These are phyloP conservation scores for Philaenus spumarius DNA, from an alignment of 1,140 invertebrate genomes.

Conservation along the genomic window DNA sequence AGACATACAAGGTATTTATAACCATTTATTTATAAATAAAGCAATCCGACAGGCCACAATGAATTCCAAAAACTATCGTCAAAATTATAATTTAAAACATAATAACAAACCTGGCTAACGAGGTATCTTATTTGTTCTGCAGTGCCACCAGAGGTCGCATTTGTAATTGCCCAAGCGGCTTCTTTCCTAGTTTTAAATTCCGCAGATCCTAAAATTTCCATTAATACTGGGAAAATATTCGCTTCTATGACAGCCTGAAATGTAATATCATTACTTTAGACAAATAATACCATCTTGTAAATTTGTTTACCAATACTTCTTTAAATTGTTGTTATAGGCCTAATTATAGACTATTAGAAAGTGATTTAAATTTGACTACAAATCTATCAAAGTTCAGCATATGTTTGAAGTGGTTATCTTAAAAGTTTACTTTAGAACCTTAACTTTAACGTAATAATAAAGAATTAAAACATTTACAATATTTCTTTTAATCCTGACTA, in stretches of 20 bases:
- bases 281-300: neutral
- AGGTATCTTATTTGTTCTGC: slow-evolving; percentile 83
- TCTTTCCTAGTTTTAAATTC: slow-evolving; percentile 98
- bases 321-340: neutral
- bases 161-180: slow-evolving; percentile 97
- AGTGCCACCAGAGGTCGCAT: slow-evolving; percentile 92
- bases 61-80: too few species aligned
- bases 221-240: slow-evolving; percentile 88
- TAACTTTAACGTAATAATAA: too few species aligned
- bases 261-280: neutral
- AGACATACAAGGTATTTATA: too few species aligned
- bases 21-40: too few species aligned
- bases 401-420: too few species aligned
- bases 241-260: slow-evolving; percentile 87
- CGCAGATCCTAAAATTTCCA: slow-evolving; percentile 83
- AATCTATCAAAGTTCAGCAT: too few species aligned
- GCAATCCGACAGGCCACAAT: too few species aligned
- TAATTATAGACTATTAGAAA: neutral
- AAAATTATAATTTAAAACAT: too few species aligned
- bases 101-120: slow-evolving; percentile 33
- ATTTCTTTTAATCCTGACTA: too few species aligned
- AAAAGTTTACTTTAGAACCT: too few species aligned
- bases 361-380: too few species aligned
- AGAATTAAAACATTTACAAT: too few species aligned
- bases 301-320: neutral